Percentiles rank a stretch among this genome's conserved stretches.
Conservation (phyloP, 2,888 invertebrate genomes). For the Heliconius sara region DNA sequence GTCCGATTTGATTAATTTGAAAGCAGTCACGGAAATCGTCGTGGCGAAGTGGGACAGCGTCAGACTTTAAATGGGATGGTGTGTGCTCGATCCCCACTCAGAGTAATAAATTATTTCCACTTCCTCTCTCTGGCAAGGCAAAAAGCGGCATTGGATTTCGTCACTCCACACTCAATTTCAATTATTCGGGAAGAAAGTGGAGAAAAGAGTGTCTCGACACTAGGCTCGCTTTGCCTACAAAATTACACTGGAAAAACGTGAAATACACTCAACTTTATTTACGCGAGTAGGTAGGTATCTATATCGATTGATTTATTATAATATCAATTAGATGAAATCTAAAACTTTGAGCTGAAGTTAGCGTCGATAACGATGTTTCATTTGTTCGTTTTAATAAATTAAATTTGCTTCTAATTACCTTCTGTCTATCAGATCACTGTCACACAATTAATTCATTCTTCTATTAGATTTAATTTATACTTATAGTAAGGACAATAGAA, state of each 20-base stretch:
- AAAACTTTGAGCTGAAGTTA: conserved; percentile 38
- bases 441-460: neutral
- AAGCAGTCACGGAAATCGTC: conserved; percentile 53
- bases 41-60: neutral
- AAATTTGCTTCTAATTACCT: conserved; percentile 5
- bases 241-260: neutral
- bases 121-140: neutral
- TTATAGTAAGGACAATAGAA: conserved; percentile 2
- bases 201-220: neutral
- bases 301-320: conserved; percentile 42
- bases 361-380: conserved; percentile 43
- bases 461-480: conserved; percentile 11
- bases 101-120: neutral
- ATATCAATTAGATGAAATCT: conserved; percentile 52
- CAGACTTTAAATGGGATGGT: neutral
- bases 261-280: neutral
- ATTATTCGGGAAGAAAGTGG: neutral
- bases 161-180: neutral
- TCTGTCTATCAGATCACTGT: conserved; percentile 31
- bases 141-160: neutral
- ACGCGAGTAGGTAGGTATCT: conserved; percentile 6
- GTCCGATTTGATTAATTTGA: conserved; percentile 56
- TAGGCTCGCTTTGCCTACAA: too few species aligned
- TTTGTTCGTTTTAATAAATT: conserved; percentile 36
- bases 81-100: neutral